Evolutionary conservation across 1,140 invertebrate species (phyloP), one percentile per base, ranked within the genome.

Genomic region (Wiebesia pumilae): DNA sequence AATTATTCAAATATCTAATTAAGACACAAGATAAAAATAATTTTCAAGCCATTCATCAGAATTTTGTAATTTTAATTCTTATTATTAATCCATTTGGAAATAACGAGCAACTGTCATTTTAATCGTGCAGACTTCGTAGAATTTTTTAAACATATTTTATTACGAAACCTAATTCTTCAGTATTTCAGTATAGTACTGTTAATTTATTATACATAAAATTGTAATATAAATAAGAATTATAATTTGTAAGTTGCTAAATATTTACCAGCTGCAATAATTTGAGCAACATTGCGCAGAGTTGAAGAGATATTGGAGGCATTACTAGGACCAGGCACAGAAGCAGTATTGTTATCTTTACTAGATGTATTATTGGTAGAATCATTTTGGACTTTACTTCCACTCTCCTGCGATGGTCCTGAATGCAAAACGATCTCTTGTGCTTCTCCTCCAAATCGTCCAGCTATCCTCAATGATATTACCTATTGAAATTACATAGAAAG

Each of bases 391-490:
- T 93, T 93, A 90, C 86, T 91, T 87, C 90, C 90, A 87, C 90
- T 91, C 78, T 92, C 92, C 91, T 92, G 94, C 90, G 91, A 94
- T 90, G 91, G 94, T 90, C 95, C 94, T 89, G 95, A 95, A 89
- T 94, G 94, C 90, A 97, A 94, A 88, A 97, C 95, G 88, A 98
- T 96, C 93, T 98, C 96, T 92, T 97, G 97, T 83, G 95, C 94
- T 89, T 96, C 95, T 90, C 96, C 96, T 90, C 96, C 95, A 92
- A 95, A 96, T 82, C 95, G 94, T 82, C 96, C 95, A 89, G 97
- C 97, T 93, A 98, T 95, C 90, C 97, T 97, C 89, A 99, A 95
- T 71, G 97, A 98, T 93, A 99, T 98, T 77, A 96, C 95, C 95
- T 96, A 87, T 65, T 80, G 86, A 89, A 16, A 89, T 43, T 78